Evolutionary conservation across 2,797 vertebrate genomes (phyloP), one percentile per base, ranked within the genome.

Genomic region (Myiotriccus ornatus): DNA sequence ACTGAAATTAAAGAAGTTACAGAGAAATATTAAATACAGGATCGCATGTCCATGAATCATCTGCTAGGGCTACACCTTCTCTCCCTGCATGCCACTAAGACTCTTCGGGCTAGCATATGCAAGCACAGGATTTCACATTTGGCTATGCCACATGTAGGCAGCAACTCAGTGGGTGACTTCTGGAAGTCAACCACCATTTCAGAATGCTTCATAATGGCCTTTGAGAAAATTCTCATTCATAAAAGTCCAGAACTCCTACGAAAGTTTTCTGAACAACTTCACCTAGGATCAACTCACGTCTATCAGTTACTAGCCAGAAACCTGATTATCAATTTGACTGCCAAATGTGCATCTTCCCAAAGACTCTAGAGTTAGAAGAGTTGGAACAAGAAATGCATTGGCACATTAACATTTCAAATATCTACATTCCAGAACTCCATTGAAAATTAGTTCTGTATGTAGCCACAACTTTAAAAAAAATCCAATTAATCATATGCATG

Each of bases 1-100:
- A 64, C 23, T 74, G n/a, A 82, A 93, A 86, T 82, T 82, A 86
- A 74, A 80, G 78, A 84, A 84, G 65, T 90, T 91, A 84, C 35
- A 80, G 68, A 73, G 70, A 18, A 49, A 55, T 39, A 69, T 71
- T 84, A 84, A 88, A 76, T 50, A 34, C 77, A 89, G 78, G 39
- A 90, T 74, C 35, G 67, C 3, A 6, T 24, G 56, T 15, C 37
- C 77, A 19, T 28, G 23, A 60, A 93, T 76, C 49, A 71, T 12
- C 34, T 56, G 10, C 68, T 41, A 39, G 27, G 44, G 27, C 60
- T 52, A 73, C 35, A 37, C 25, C 63, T 88, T 18, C 43, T 68
- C 55, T 84, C 43, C 44, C 63, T 21, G 8, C 22, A 25, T 50
- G 59, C 37, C 19, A 32, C 46, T 12, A 32, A 50, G 50, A 27